A percentile compares a stretch with the other conserved stretches of the same genome.
Conservation (phyloP, 2,797 vertebrate genomes). For the Sphenopsis melanotis region DNA sequence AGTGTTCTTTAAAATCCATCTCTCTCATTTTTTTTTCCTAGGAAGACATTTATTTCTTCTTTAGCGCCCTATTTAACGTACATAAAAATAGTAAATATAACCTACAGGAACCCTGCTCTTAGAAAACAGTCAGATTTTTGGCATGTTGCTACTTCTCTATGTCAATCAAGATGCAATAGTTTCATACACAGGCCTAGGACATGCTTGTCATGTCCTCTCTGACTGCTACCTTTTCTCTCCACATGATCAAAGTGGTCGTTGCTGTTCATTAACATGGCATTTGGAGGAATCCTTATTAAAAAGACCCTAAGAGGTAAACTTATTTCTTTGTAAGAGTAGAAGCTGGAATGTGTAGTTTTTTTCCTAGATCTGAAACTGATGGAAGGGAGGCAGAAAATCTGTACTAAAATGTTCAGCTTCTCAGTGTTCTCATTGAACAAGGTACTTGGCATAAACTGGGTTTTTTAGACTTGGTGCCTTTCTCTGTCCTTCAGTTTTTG, state of each 20-base stretch:
- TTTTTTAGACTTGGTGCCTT: not conserved
- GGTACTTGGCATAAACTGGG: not conserved
- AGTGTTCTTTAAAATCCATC: not conserved
- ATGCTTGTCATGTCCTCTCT: not conserved
- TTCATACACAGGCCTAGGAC: not conserved
- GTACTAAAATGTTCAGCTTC: not conserved
- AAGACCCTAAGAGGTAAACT: not conserved
- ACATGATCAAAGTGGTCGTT: accelerated
- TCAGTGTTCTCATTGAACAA: not conserved
- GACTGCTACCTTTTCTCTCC: not conserved
- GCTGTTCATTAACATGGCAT: not conserved
- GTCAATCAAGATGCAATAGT: not conserved
- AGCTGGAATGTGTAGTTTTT: not conserved
- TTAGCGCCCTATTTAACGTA: not conserved
- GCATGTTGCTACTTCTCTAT: not conserved
- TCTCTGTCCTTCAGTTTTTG: not conserved
- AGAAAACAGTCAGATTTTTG: not conserved
- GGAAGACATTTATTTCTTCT: not conserved
- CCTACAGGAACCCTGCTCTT: not conserved
- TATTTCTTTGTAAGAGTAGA: not conserved
- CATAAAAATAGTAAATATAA: not conserved
- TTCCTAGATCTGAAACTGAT: not conserved
- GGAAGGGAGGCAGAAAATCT: not conserved
- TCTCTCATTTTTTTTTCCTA: not conserved
- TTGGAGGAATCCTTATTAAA: not conserved